These are phyloP conservation scores for Sminthurides aquaticus DNA, from an alignment of 2,888 invertebrate species.

Conservation along the genomic window DNA sequence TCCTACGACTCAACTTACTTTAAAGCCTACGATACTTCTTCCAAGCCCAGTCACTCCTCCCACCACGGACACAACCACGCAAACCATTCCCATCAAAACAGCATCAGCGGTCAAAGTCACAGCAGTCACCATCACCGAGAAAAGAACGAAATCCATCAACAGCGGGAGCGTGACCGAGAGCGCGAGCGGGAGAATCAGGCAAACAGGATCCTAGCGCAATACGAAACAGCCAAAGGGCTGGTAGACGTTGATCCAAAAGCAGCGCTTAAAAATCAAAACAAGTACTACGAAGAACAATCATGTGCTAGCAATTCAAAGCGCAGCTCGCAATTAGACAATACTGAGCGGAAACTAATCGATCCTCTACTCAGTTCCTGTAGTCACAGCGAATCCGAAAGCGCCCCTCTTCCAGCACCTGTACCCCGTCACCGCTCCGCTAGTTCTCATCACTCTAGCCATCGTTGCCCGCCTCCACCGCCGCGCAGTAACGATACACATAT, in stretches of 20 bases:
- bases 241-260: conserved; percentile 40
- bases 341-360: conserved; percentile 36
- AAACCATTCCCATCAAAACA: conserved; percentile 4
- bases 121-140: conserved; percentile 23
- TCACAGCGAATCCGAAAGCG: conserved; percentile 14
- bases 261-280: conserved; percentile 24
- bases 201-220: conserved; percentile 40
- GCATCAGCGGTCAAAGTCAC: conserved; percentile 3
- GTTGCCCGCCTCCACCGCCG: conserved; percentile 2
- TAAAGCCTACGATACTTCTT: conserved; percentile 31
- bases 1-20: conserved; percentile 40
- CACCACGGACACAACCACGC: conserved; percentile 20
- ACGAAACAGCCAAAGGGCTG: conserved; percentile 36
- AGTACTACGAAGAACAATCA: conserved; percentile 24
- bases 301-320: not conserved
- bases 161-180: conserved; percentile 22
- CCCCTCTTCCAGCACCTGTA: not conserved
- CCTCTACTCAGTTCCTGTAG: conserved; percentile 19
- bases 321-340: conserved; percentile 8
- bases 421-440: not conserved
- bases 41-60: conserved; percentile 7
- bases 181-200: conserved; percentile 33
- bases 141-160: conserved; percentile 25
- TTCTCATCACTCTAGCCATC: conserved; percentile 1
- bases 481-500: conserved; percentile 17